Conservation (phyloP, 2,797 vertebrate species). For the Typhlichthys subterraneus region DNA sequence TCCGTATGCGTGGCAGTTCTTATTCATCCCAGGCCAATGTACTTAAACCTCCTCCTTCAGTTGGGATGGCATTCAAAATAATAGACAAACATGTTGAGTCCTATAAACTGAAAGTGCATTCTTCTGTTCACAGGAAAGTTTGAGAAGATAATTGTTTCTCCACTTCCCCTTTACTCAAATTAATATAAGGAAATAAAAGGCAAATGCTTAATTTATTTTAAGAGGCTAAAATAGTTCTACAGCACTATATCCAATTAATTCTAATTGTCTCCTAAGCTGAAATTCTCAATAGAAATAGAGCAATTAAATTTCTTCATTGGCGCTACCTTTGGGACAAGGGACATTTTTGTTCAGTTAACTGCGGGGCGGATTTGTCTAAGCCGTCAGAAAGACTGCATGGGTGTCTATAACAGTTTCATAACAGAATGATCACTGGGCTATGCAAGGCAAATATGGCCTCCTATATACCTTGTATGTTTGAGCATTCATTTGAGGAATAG, state of each 20-base stretch:
- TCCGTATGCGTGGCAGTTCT: too few relatives aligned
- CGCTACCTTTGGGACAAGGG: conserved; percentile 70
- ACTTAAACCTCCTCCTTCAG: too few relatives aligned
- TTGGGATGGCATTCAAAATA: too few relatives aligned
- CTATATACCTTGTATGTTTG: conserved; percentile 50
- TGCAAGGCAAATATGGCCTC: conserved; percentile 70
- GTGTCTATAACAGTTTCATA: conserved; percentile 63
- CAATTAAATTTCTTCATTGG: conserved; percentile 77
- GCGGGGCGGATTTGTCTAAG: conserved; percentile 61
- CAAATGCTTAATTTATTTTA: conserved; percentile 70
- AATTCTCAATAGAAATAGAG: conserved; percentile 79
- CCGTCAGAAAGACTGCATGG: conserved; percentile 58
- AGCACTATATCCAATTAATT: conserved; percentile 74
- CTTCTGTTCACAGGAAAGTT: conserved; percentile 40
- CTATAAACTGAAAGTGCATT: conserved; percentile 8
- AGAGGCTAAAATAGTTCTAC: conserved; percentile 67
- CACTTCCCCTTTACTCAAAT: conserved; percentile 49
- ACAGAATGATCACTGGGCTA: conserved; percentile 73
- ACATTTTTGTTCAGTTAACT: conserved; percentile 61
- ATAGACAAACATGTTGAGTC: neutral
- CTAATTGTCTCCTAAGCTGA: conserved; percentile 77
- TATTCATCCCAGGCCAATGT: too few relatives aligned
- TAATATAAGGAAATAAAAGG: conserved; percentile 58
- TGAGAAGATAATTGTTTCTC: conserved; percentile 51
- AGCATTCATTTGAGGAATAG: conserved; percentile 35